phyloP scores from a whole-genome alignment of 1,140 invertebrate genomes.

The Neotoxoptera formosana region DNA sequence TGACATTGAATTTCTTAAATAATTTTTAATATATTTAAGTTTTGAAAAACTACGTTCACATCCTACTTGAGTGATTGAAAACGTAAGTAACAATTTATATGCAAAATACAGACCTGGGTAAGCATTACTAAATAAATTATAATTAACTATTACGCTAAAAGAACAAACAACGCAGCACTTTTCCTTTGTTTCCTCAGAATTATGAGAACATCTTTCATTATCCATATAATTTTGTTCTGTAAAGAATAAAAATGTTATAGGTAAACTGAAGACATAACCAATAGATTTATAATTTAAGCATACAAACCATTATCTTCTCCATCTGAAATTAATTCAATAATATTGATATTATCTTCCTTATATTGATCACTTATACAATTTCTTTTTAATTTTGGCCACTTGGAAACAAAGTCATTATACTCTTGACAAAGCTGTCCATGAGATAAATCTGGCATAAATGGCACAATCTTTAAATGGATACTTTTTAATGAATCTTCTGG shows the following conservation, averaged over 20 bases:
- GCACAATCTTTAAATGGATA: not conserved
- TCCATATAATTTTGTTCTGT: too few relatives aligned
- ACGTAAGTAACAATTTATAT: not conserved
- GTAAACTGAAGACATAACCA: too few relatives aligned
- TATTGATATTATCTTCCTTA: too few relatives aligned
- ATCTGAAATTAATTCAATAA: not conserved
- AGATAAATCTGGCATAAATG: too few relatives aligned
- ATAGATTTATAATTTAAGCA: not conserved
- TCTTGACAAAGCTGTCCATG: not conserved
- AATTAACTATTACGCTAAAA: not conserved
- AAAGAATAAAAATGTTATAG: too few relatives aligned
- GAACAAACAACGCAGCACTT: not conserved
- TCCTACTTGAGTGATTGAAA: constrained; percentile 23
- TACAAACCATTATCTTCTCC: not conserved
- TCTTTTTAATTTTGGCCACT: too few relatives aligned
- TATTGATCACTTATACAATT: not conserved
- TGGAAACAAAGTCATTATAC: constrained; percentile 1
- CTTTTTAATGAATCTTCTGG: not conserved
- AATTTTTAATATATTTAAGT: not conserved
- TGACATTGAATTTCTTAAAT: not conserved
- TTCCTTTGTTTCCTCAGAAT: not conserved
- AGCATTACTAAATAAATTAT: not conserved
- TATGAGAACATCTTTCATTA: too few relatives aligned
- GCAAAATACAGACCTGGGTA: not conserved
- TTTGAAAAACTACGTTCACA: not conserved